Percentiles rank a stretch among this genome's conserved stretches.
These are phyloP conservation scores for Neocloeon triangulifer DNA, from an alignment of 1,140 invertebrate species.

Conservation along the genomic window DNA sequence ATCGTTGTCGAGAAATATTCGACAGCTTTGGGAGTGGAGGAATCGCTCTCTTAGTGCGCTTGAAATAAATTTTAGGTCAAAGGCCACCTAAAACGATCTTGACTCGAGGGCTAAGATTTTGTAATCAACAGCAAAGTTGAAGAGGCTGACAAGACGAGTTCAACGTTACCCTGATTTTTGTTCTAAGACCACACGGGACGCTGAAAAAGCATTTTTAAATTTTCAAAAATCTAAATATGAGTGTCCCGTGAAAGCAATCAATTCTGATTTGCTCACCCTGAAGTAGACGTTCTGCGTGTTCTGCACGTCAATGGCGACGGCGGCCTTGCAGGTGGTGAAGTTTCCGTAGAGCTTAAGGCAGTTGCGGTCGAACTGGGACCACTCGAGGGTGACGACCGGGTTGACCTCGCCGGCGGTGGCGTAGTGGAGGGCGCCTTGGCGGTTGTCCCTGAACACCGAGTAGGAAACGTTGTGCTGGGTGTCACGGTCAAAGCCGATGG, in stretches of 20 bases:
- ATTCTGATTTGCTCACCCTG: slow-evolving; percentile 37
- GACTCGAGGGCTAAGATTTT: no score
- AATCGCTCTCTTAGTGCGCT: no score
- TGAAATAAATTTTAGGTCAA: background rate
- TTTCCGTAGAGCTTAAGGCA: slow-evolving; percentile 87
- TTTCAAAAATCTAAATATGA: no score
- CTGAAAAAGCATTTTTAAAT: no score
- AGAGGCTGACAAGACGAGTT: no score
- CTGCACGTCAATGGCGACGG: slow-evolving; percentile 73
- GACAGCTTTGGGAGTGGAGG: no score
- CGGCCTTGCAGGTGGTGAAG: slow-evolving; percentile 68
- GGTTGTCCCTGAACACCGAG: slow-evolving; percentile 61
- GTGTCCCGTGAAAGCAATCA: no score
- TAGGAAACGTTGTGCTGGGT: slow-evolving; percentile 78
- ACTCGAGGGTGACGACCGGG: slow-evolving; percentile 70
- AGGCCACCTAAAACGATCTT: no score
- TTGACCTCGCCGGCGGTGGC: slow-evolving; percentile 87
- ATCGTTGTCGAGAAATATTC: no score
- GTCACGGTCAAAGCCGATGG: slow-evolving; percentile 72
- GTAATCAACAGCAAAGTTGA: no score
- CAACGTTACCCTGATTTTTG: no score
- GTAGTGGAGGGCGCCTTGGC: slow-evolving; percentile 70
- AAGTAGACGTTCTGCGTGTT: slow-evolving; percentile 80
- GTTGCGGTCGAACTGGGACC: slow-evolving; percentile 70
- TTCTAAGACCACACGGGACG: no score